Evolutionary conservation across 2,113 vertebrate species (phyloP).

Genomic region (Gymnogyps californianus): DNA sequence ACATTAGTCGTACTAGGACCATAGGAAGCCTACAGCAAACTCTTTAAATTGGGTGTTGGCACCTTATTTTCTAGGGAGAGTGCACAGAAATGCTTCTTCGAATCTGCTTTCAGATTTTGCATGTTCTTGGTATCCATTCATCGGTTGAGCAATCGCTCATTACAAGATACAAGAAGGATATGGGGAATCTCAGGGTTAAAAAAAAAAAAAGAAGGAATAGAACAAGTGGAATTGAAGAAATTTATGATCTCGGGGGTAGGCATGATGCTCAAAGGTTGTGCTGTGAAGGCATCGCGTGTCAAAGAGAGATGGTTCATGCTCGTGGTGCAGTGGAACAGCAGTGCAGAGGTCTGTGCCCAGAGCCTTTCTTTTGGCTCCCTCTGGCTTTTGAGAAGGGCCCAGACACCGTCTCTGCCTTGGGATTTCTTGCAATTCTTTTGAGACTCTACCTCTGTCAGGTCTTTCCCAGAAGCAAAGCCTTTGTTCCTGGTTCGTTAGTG

Average conservation of each 20-base stretch:
- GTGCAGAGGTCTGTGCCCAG: background rate
- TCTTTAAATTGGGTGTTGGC: background rate
- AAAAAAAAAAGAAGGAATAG: background rate
- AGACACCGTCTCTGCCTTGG: background rate
- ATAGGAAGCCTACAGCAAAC: background rate
- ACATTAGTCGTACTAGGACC: background rate
- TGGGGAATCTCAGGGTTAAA: background rate
- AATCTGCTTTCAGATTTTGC: background rate
- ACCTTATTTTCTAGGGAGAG: background rate
- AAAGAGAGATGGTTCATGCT: background rate
- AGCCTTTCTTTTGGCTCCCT: background rate
- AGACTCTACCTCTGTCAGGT: background rate
- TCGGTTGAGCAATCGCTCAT: background rate
- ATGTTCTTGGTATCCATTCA: background rate
- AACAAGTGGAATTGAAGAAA: background rate
- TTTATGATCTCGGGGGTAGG: rapidly evolving
- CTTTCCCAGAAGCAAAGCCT: background rate
- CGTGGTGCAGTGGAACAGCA: background rate
- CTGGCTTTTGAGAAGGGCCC: background rate
- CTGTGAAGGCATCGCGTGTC: rapidly evolving
- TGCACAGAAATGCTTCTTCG: background rate
- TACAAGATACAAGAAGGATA: background rate
- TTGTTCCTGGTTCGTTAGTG: background rate
- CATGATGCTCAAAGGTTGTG: background rate
- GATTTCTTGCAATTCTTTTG: background rate